Evolutionary conservation across 2,113 vertebrate genomes (phyloP).

Genomic region (Laterallus jamaicensis): DNA sequence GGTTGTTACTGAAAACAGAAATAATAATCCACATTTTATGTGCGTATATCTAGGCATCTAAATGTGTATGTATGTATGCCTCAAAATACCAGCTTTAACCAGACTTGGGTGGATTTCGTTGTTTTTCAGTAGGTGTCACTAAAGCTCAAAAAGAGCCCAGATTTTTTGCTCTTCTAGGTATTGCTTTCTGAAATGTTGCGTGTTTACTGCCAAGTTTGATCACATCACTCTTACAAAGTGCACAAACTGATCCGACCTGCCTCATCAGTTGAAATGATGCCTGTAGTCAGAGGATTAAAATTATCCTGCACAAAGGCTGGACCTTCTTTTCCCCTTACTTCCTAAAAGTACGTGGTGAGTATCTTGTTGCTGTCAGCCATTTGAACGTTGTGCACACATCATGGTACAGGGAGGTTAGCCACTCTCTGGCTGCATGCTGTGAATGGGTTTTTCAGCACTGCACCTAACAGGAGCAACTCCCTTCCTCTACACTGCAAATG

Average conservation of each 20-base stretch:
- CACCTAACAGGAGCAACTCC: background rate
- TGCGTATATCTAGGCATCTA: background rate
- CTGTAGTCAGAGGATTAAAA: background rate
- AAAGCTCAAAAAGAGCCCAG: background rate
- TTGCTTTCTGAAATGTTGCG: background rate
- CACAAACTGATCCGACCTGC: background rate
- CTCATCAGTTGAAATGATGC: background rate
- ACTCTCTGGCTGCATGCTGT: background rate
- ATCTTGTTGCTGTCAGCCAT: background rate
- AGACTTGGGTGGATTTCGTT: background rate
- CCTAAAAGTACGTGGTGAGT: background rate
- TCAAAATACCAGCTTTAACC: background rate
- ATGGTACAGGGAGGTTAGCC: background rate
- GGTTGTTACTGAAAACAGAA: background rate
- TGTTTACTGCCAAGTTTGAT: background rate
- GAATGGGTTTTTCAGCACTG: background rate
- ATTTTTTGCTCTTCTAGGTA: background rate
- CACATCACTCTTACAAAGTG: background rate
- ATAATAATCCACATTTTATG: background rate
- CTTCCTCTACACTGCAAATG: background rate
- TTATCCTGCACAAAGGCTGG: background rate
- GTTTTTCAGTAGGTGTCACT: constrained; percentile 55
- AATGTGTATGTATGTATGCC: background rate
- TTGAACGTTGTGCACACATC: background rate
- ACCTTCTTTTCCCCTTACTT: background rate